Conservation (phyloP, 2,113 vertebrate genomes). For the Gnathonemus longibarbis region DNA sequence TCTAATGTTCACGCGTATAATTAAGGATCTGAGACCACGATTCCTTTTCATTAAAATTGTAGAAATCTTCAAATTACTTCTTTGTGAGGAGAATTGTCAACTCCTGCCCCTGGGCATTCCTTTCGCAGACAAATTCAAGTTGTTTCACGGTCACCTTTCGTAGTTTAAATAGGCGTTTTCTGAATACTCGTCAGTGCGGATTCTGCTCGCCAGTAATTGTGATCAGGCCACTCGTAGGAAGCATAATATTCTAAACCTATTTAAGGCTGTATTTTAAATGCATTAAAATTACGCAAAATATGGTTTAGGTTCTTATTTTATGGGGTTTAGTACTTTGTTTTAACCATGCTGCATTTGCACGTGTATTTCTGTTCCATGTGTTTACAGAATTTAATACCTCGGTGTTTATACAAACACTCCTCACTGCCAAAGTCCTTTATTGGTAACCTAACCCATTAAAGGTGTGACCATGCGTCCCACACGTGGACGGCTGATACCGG, state of each 20-base stretch:
- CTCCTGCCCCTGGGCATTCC: background rate
- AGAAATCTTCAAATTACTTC: conserved; percentile 16
- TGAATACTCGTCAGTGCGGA: background rate
- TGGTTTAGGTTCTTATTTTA: background rate
- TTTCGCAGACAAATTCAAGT: background rate
- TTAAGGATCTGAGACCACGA: conserved; percentile 14
- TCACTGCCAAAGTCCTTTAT: background rate
- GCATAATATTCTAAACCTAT: background rate
- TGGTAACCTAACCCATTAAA: background rate
- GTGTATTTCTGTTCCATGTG: background rate
- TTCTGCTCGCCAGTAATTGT: background rate
- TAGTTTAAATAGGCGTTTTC: background rate
- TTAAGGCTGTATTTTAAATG: background rate
- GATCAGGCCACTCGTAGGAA: background rate
- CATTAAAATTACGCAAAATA: background rate
- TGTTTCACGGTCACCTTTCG: background rate
- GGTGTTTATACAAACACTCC: background rate
- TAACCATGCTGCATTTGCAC: background rate
- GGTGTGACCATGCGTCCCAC: background rate
- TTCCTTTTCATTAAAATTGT: conserved; percentile 5
- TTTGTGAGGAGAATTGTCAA: background rate
- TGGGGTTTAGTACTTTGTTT: background rate
- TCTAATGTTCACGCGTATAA: conserved; percentile 9
- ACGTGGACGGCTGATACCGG: background rate
- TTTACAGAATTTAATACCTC: background rate